phyloP scores from a whole-genome alignment of 2,888 invertebrate genomes.

The Dicyrtomina minuta region DNA sequence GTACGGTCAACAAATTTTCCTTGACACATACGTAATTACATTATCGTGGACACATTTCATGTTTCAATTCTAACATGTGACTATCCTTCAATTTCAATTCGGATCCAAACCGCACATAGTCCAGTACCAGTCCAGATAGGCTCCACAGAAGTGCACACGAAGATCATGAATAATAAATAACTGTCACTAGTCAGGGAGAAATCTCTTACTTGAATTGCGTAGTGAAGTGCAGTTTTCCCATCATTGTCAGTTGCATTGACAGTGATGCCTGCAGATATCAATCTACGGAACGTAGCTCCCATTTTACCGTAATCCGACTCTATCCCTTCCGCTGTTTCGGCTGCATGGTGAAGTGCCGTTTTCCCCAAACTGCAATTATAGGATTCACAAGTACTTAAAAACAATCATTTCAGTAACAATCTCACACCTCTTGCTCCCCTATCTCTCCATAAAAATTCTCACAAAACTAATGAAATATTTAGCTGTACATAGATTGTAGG shows the following conservation, averaged over 20 bases:
- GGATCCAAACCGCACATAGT: neutral
- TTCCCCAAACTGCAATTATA: conserved; percentile 40
- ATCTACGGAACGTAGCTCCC: conserved; percentile 51
- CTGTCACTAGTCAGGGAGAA: neutral
- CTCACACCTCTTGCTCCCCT: neutral
- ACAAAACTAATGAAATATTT: neutral
- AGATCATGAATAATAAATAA: neutral
- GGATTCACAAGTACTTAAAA: too few relatives aligned
- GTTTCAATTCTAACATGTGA: too few relatives aligned
- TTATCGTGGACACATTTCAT: too few relatives aligned
- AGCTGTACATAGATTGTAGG: too few relatives aligned
- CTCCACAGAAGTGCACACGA: neutral
- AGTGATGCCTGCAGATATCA: conserved; percentile 50
- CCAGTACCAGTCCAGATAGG: neutral
- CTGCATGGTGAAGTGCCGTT: conserved; percentile 51
- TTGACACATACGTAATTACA: too few relatives aligned
- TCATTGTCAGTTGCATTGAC: conserved; percentile 52
- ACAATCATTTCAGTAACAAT: too few relatives aligned
- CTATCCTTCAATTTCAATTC: too few relatives aligned
- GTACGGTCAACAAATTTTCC: too few relatives aligned
- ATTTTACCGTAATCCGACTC: conserved; percentile 52
- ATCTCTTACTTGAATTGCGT: conserved; percentile 48
- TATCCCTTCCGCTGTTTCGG: conserved; percentile 53
- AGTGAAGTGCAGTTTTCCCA: conserved; percentile 52
- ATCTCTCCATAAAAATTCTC: neutral